These are phyloP conservation scores for Sminthurides aquaticus DNA, from an alignment of 2,888 invertebrate species.

Conservation along the genomic window DNA sequence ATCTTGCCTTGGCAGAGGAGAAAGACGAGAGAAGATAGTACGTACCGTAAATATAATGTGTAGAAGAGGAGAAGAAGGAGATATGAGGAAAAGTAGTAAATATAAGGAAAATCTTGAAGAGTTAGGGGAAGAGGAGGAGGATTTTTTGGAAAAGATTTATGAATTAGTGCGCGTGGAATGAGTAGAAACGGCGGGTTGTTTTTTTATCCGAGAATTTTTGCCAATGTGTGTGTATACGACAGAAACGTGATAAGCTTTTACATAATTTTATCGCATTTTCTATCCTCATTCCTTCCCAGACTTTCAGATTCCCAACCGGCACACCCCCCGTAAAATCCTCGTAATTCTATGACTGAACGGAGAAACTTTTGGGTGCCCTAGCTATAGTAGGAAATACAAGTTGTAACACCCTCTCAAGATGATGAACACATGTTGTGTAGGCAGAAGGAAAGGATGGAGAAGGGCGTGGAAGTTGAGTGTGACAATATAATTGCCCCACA, in stretches of 20 bases:
- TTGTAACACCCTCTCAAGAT: neutral
- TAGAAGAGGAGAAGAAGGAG: neutral
- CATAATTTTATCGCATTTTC: neutral
- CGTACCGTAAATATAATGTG: no score
- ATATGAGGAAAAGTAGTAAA: neutral
- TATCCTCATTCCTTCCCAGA: neutral
- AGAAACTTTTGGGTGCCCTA: no score
- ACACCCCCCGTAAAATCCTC: no score
- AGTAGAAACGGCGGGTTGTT: neutral
- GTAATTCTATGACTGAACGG: no score
- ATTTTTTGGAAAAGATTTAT: neutral
- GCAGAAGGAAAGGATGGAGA: neutral
- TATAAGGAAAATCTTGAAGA: neutral
- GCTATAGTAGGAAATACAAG: no score
- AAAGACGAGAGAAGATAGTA: neutral
- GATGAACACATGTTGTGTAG: neutral
- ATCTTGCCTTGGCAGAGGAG: neutral
- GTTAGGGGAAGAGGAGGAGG: neutral
- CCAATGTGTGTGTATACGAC: neutral
- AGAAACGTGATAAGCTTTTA: neutral
- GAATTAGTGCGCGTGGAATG: neutral
- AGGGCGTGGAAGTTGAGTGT: neutral
- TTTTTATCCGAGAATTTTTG: neutral
- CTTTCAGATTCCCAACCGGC: no score
- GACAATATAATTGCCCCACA: neutral